Evolutionary conservation across 2,797 vertebrate genomes (phyloP), one percentile per base, ranked within the genome.

Genomic region (Falco berigora): DNA sequence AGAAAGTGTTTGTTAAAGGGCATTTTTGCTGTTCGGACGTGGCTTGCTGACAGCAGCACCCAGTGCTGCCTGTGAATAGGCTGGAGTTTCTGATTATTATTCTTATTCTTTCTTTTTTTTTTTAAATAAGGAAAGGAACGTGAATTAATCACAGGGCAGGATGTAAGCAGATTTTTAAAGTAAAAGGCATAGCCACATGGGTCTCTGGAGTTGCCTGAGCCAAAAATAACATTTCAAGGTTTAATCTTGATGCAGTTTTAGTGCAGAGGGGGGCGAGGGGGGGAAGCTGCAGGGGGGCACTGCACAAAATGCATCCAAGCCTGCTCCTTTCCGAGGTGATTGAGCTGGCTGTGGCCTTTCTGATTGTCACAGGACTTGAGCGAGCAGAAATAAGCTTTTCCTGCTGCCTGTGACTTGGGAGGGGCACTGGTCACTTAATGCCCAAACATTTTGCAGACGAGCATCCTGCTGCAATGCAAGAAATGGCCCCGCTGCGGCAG

Each of bases 141-240:
- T 81, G 90, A 83, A 94, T 97, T 95, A 88, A 89, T 96, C 78
- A 72, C 64, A 84, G 93, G 68, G 90, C 90, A 95, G 92, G 88
- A 95, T 94, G 80, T 86, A 89, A 96, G 86, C 68, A 18, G 74
- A 42, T 66, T 97, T 97, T 92, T 52, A 82, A 97, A 96, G 86
- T 82, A 46, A 92, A 85, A 96, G 62, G 71, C 89, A 84, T 38
- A 58, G 78, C 80, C 93, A n/a, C 92, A 22, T 44, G 74, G 58
- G 80, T 96, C 92, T 58, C 79, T n/a, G 85, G 30, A 79, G 66
- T 6, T 58, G 14, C 85, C n/a, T 2, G 79, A n/a, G 92, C 96
- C 97, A 95, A 95, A 94, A 96, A 59, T 18, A 95, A 73, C 92
- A 88, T 88, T 92, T 94, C n/a, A 27, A 68, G 72, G 95, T 87